A percentile compares a stretch with the other conserved stretches of the same genome.
phyloP scores from a whole-genome alignment of 2,888 invertebrate species.

The Eupithecia abbreviata region DNA sequence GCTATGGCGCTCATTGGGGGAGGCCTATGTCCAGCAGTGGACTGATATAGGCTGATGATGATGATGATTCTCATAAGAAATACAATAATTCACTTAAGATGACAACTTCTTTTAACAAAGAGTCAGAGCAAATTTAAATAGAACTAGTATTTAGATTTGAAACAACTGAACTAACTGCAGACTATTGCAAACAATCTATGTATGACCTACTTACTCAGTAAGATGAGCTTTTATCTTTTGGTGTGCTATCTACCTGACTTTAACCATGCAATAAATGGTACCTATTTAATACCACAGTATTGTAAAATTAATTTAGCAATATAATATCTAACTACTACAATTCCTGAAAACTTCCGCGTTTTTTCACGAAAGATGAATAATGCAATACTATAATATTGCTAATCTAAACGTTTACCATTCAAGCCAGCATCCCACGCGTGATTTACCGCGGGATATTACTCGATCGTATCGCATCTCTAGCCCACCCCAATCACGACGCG shows the following conservation, averaged over 20 bases:
- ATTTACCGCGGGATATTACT: slow-evolving; percentile 16
- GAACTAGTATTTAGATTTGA: no score
- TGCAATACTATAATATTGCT: not conserved
- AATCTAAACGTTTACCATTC: not conserved
- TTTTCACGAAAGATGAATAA: not conserved
- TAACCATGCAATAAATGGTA: not conserved
- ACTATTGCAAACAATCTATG: no score
- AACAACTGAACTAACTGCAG: no score
- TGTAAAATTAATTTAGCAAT: not conserved
- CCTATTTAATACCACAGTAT: not conserved
- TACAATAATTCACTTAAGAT: no score
- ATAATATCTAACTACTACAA: not conserved
- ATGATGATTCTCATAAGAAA: no score
- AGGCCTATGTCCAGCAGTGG: no score
- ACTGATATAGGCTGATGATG: no score
- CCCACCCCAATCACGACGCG: slow-evolving; percentile 39
- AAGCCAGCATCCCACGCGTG: not conserved
- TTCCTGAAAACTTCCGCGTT: not conserved
- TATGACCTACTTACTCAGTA: no score
- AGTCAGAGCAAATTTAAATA: no score
- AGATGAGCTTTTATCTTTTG: not conserved
- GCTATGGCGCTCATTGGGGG: no score
- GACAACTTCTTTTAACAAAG: no score
- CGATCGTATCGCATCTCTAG: slow-evolving; percentile 40
- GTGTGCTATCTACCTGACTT: not conserved